These are phyloP conservation scores for Rambutsinella grinnellia DNA, from an alignment of 2,888 invertebrate genomes.

Conservation along the genomic window DNA sequence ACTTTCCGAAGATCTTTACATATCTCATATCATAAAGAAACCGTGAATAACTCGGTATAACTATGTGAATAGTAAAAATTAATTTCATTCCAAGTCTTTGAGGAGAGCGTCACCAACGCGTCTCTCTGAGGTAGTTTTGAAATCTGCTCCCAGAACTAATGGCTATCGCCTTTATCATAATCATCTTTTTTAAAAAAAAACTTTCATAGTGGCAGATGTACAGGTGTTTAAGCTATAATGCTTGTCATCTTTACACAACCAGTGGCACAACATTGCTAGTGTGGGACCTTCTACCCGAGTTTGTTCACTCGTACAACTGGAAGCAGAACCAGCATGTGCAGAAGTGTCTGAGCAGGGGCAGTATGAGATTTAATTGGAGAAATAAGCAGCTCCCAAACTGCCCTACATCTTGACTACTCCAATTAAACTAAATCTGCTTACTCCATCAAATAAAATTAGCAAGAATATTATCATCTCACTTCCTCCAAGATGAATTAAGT, in stretches of 20 bases:
- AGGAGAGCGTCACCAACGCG: too few species aligned
- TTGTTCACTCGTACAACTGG: too few species aligned
- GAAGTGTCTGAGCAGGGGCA: too few species aligned
- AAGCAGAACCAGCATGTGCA: too few species aligned
- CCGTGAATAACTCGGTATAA: conserved; percentile 47
- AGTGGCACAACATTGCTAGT: too few species aligned
- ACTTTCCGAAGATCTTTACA: too few species aligned
- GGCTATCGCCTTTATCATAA: conserved; percentile 26
- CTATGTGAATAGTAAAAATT: conserved; percentile 36
- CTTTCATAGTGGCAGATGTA: conserved; percentile 10
- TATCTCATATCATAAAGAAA: too few species aligned
- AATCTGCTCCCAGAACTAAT: conserved; percentile 56
- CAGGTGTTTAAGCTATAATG: conserved; percentile 19
- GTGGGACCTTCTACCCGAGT: too few species aligned
- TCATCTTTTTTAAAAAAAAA: conserved; percentile 16
- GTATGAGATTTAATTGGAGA: neutral
- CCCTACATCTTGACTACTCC: neutral
- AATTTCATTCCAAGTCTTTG: too few species aligned
- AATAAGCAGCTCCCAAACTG: neutral
- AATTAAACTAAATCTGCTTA: neutral
- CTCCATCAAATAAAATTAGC: neutral
- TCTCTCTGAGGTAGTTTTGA: conserved; percentile 22
- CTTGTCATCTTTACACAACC: neutral
- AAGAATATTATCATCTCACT: neutral
- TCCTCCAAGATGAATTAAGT: too few species aligned